Evolutionary conservation across 2,113 vertebrate genomes (phyloP).

Genomic region (Odontesthes bonariensis): DNA sequence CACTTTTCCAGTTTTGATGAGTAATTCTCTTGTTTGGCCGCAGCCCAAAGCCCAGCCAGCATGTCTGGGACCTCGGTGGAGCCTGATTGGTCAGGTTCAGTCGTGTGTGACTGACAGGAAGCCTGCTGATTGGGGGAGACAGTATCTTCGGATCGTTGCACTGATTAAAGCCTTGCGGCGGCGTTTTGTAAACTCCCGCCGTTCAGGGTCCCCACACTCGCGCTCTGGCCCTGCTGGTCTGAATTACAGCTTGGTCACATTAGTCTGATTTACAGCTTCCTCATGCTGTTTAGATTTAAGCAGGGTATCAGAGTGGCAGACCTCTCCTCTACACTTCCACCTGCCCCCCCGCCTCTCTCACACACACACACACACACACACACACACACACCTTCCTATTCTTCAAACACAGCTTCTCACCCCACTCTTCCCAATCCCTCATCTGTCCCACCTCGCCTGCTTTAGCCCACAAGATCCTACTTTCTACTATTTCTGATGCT

Average conservation of each 20-base stretch:
- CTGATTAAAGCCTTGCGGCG: conserved; percentile 83
- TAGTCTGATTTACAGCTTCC: conserved; percentile 87
- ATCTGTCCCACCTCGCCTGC: conserved; percentile 13
- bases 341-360: conserved; percentile 41
- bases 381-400: no score
- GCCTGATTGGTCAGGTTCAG: conserved; percentile 75
- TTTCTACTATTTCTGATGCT: not conserved
- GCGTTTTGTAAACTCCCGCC: conserved; percentile 76
- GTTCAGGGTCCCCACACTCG: conserved; percentile 62
- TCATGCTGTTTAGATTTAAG: conserved; percentile 82
- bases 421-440: conserved; percentile 4
- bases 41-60: conserved; percentile 63
- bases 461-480: not conserved
- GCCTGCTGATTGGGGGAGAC: conserved; percentile 81
- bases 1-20: conserved; percentile 74
- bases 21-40: conserved; percentile 74
- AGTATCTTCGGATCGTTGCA: conserved; percentile 76
- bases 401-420: conserved; percentile 25
- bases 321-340: conserved; percentile 47
- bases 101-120: conserved; percentile 85
- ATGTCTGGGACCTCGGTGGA: conserved; percentile 52
- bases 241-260: conserved; percentile 81
- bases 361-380: no score
- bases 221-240: conserved; percentile 81
- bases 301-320: conserved; percentile 60